Percentiles rank a stretch among this genome's conserved stretches.
These are phyloP conservation scores for Phylloscopus whistleri DNA, from an alignment of 2,113 vertebrate genomes.

Conservation along the genomic window DNA sequence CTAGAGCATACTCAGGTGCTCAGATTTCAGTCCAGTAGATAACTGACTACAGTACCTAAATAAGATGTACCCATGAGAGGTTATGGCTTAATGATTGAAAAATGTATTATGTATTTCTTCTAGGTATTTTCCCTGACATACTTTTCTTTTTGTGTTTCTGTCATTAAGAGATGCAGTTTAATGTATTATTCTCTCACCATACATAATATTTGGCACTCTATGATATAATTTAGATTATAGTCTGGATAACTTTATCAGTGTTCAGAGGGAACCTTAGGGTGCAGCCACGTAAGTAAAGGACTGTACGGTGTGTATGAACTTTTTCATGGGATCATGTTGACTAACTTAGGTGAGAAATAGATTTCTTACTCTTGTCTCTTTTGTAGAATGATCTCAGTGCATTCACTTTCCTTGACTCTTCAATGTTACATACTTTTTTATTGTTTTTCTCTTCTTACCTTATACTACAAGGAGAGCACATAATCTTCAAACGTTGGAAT, in stretches of 20 bases:
- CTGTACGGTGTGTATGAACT: not conserved
- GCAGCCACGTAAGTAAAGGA: not conserved
- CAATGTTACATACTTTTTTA: not conserved
- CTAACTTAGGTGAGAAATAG: not conserved
- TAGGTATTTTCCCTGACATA: accelerated
- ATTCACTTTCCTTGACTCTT: not conserved
- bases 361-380: not conserved
- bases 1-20: not conserved
- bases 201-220: not conserved
- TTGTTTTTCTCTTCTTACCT: not conserved
- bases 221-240: not conserved
- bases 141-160: not conserved
- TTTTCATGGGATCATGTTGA: not conserved
- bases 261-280: not conserved
- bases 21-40: not conserved
- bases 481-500: not conserved
- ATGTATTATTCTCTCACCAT: not conserved
- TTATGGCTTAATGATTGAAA: not conserved
- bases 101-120: not conserved
- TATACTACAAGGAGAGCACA: not conserved
- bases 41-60: not conserved
- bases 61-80: not conserved
- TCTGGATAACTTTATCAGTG: not conserved
- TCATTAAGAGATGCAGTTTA: not conserved
- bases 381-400: not conserved